phyloP scores from a whole-genome alignment of 2,888 invertebrate genomes.

The Hyles lineata region DNA sequence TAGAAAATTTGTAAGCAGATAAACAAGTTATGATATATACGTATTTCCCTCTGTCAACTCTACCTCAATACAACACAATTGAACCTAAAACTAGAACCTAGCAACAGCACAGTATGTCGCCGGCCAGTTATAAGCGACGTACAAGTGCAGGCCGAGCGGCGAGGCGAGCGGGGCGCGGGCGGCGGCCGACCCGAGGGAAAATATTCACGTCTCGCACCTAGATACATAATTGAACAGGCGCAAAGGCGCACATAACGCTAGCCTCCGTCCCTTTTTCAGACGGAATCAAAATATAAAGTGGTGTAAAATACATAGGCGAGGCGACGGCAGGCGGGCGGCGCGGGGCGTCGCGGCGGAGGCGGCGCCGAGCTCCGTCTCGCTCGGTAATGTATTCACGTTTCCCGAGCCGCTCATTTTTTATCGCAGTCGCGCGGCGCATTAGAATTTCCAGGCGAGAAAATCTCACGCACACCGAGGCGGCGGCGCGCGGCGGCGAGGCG shows the following conservation, averaged over 20 bases:
- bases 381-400: conserved; percentile 82
- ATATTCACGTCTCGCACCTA: conserved; percentile 35
- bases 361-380: conserved; percentile 66
- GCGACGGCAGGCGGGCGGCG: conserved; percentile 48
- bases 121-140: no score
- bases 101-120: no score
- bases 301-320: conserved; percentile 66
- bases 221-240: conserved; percentile 68
- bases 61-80: no score
- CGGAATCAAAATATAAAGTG: conserved; percentile 73
- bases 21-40: no score
- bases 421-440: conserved; percentile 84
- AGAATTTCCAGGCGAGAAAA: conserved; percentile 84
- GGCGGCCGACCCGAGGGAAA: conserved; percentile 14
- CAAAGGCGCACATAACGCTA: conserved; percentile 56
- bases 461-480: conserved; percentile 69
- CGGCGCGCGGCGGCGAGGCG: conserved; percentile 13
- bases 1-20: no score
- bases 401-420: conserved; percentile 82
- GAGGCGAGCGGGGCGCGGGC: conserved; percentile 29
- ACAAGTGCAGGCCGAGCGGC: not conserved
- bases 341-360: conserved; percentile 48
- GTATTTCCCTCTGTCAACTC: no score
- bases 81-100: not conserved
- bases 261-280: conserved; percentile 68